Evolutionary conservation across 2,797 vertebrate species (phyloP), one percentile per base, ranked within the genome.

Genomic region (Kryptopterus vitreolus): DNA sequence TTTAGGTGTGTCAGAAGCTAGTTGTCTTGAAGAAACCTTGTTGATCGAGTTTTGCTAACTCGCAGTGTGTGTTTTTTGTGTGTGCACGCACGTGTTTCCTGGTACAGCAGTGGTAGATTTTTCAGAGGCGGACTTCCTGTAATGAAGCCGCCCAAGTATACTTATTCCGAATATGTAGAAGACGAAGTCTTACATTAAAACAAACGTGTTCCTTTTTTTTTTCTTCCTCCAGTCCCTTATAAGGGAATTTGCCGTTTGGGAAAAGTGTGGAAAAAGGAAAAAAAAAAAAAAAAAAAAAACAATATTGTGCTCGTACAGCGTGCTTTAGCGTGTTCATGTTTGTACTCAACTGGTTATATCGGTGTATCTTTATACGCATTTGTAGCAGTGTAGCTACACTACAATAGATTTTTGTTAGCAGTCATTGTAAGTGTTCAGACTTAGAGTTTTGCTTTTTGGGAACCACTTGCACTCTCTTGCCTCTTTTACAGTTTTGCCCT

Each of bases 261-360:
- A 50, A 26, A 22, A 69, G 83, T 85, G 85, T 29, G 38, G 7
- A n/a, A n/a, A n/a, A n/a, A n/a, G 38, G 38, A 1, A 1, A 43
- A 43, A 43, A 43, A 43, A 43, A 9, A 9, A 43, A 10, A 4
- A 43, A 43, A 43, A 43, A 43, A 43, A 3, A 55, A 79, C 65
- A 78, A 84, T 81, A 74, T 87, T 77, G 86, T 85, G 88, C 82
- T 90, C 90, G 87, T 91, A 88, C 87, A 86, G 86, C 69, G 77
- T 83, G 76, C 86, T 88, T 81, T 81, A 78, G 84, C 58, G 71
- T 77, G 81, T 77, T 61, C 85, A 76, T 89, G 85, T 91, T 90
- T 89, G 82, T 90, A 87, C 82, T 87, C 65, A 48, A 87, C 82
- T 75, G 50, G 58, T 82, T 84, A 80, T 87, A 77, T 82, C 81